Percentiles rank a stretch among this genome's conserved stretches.
phyloP scores from a whole-genome alignment of 2,797 vertebrate species.

The Epinephelus malabaricus region DNA sequence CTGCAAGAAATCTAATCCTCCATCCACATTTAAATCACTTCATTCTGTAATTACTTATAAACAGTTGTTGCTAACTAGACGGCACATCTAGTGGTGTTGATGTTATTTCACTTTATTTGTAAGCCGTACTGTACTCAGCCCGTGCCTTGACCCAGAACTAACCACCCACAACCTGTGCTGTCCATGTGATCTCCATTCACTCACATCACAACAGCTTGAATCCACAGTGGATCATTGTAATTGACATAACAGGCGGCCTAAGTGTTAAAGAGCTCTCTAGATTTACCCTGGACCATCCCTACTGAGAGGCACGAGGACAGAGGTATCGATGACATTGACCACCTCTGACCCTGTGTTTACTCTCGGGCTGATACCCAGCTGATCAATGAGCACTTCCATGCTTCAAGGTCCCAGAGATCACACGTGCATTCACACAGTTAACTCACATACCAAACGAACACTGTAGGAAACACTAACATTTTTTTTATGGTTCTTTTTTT shows the following conservation, averaged over 20 bases:
- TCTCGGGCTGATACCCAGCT: constrained; percentile 19
- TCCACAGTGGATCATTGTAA: constrained; percentile 54
- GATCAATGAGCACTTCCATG: constrained; percentile 43
- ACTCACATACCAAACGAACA: background rate
- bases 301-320: constrained; percentile 14
- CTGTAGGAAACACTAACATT: background rate
- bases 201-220: constrained; percentile 28
- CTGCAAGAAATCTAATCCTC: no score
- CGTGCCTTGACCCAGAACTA: background rate
- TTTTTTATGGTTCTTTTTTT: no score
- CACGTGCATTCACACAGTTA: background rate
- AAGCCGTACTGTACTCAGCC: background rate
- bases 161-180: constrained; percentile 23
- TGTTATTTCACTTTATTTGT: background rate
- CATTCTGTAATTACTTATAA: background rate
- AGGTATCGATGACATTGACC: constrained; percentile 64
- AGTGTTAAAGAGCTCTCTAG: constrained; percentile 67
- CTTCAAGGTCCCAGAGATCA: constrained; percentile 7
- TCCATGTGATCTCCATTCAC: constrained; percentile 39
- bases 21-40: background rate
- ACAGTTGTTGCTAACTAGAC: background rate
- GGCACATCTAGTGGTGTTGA: background rate
- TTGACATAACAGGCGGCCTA: constrained; percentile 50
- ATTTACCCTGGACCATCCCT: constrained; percentile 40
- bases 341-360: constrained; percentile 63